Percentiles rank a stretch among this genome's conserved stretches.
Conservation (phyloP, 2,888 invertebrate species). For the Chydorus sphaericus region DNA sequence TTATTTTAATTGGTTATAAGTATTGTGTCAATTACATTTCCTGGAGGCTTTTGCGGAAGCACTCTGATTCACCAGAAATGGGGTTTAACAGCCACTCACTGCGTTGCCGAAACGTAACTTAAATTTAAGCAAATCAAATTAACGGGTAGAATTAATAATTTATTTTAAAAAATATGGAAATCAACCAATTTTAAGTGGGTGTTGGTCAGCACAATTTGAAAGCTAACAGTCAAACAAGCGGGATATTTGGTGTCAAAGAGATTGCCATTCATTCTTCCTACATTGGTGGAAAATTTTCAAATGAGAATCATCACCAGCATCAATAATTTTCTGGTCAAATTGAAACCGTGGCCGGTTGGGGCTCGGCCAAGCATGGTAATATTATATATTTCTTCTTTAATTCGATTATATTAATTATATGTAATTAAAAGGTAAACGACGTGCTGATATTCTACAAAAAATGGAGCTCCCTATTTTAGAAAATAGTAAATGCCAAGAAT, state of each 20-base stretch:
- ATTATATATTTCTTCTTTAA: neutral
- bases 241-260: neutral
- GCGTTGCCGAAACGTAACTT: constrained; percentile 47
- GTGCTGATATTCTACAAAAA: constrained; percentile 14
- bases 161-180: too few species aligned
- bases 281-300: neutral
- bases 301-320: too few species aligned
- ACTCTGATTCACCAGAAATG: constrained; percentile 54
- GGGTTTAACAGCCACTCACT: constrained; percentile 67
- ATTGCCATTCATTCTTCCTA: constrained; percentile 62
- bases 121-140: too few species aligned
- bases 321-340: constrained; percentile 40
- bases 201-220: neutral
- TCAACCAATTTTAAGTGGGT: neutral
- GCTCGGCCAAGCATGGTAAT: constrained; percentile 57
- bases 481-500: constrained; percentile 54
- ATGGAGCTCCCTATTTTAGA: constrained; percentile 55
- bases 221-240: too few species aligned
- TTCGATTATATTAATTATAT: too few species aligned
- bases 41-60: constrained; percentile 44
- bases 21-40: neutral
- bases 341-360: constrained; percentile 73
- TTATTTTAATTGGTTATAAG: constrained; percentile 5
- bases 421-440: constrained; percentile 12
- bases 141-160: too few species aligned